These are phyloP conservation scores for Ceratina japonica DNA, from an alignment of 1,140 invertebrate species.

Conservation along the genomic window DNA sequence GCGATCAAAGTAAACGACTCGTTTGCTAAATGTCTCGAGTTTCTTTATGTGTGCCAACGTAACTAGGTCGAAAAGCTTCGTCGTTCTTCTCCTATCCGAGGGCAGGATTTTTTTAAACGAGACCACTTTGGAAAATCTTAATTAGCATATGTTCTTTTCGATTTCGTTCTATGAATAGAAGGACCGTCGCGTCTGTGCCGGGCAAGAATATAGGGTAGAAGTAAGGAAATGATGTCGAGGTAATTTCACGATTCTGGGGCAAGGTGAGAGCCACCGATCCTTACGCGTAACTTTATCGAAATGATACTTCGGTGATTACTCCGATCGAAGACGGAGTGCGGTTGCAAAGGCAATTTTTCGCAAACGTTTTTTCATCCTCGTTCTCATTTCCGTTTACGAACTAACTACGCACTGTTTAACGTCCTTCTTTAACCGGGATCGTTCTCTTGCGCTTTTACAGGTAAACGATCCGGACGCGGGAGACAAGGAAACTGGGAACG, in stretches of 20 bases:
- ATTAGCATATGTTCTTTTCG: background rate
- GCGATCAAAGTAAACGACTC: no score
- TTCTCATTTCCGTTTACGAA: background rate
- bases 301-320: conserved; percentile 12
- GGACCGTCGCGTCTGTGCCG: no score
- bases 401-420: background rate
- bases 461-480: conserved; percentile 75
- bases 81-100: no score
- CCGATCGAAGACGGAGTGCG: background rate
- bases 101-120: no score
- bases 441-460: conserved; percentile 50
- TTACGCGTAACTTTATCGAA: background rate
- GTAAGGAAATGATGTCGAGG: conserved; percentile 13
- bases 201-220: conserved; percentile 6
- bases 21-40: no score
- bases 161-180: background rate
- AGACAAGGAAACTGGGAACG: conserved; percentile 58
- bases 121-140: background rate
- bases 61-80: no score
- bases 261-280: conserved; percentile 62
- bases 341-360: background rate
- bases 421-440: background rate
- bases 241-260: conserved; percentile 62
- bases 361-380: background rate
- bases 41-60: no score